Evolutionary conservation across 1,140 invertebrate species (phyloP).

Genomic region (Streblospio benedicti): DNA sequence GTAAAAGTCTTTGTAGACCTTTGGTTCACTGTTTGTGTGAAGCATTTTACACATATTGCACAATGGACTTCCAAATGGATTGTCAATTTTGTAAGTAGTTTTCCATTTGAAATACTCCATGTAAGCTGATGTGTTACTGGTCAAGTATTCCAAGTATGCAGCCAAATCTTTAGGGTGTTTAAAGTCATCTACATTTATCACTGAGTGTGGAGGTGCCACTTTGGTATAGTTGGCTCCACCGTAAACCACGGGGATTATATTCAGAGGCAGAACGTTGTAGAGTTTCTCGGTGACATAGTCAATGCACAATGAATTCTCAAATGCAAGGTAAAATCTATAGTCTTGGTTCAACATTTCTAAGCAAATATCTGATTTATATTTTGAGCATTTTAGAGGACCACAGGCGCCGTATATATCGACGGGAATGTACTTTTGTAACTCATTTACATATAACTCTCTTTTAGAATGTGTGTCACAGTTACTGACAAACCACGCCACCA

Average conservation of each 20-base stretch:
- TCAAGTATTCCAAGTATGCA: constrained; percentile 50
- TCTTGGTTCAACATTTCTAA: constrained; percentile 84
- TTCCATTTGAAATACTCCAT: constrained; percentile 87
- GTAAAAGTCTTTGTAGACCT: no score
- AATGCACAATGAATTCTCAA: constrained; percentile 53
- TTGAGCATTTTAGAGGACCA: constrained; percentile 52
- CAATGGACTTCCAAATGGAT: not conserved
- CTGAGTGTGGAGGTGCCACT: constrained; percentile 35
- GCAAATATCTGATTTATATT: constrained; percentile 66
- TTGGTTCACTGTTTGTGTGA: no score
- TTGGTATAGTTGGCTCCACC: constrained; percentile 47
- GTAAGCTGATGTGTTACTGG: constrained; percentile 76
- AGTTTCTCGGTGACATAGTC: constrained; percentile 53
- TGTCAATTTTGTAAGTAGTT: constrained; percentile 41
- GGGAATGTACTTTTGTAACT: constrained; percentile 51
- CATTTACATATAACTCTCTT: constrained; percentile 51
- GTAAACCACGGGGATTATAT: constrained; percentile 41
- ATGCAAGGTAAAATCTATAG: constrained; percentile 96
- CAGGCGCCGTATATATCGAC: constrained; percentile 64
- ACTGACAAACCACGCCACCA: constrained; percentile 45
- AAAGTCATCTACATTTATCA: constrained; percentile 44
- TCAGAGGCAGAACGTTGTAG: constrained; percentile 36
- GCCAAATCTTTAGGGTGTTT: constrained; percentile 33
- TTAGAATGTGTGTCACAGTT: constrained; percentile 54
- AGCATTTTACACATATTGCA: constrained; percentile 1